Evolutionary conservation across 2,797 vertebrate species (phyloP).

Genomic region (Cryptoblepharus egeriae): DNA sequence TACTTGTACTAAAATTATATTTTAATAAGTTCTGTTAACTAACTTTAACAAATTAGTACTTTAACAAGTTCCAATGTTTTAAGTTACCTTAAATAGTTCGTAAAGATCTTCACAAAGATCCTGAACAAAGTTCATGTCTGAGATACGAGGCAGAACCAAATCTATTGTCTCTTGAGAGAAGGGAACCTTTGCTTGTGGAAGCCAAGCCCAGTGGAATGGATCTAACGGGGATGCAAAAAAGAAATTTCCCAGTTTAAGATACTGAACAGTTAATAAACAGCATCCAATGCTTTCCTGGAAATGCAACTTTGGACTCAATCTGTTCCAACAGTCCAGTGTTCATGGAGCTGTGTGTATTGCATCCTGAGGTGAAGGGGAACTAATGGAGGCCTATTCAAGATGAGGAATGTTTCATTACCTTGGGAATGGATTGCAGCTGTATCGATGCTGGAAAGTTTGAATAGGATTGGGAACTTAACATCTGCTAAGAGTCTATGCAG

Average conservation of each 20-base stretch:
- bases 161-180: slow-evolving; percentile 96
- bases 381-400: too few species aligned
- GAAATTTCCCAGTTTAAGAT: background rate
- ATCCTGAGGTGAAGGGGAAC: too few species aligned
- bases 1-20: too few species aligned
- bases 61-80: slow-evolving; percentile 72
- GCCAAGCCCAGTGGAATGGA: slow-evolving; percentile 98
- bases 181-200: slow-evolving; percentile 93
- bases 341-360: too few species aligned
- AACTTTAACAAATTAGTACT: too few species aligned
- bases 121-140: slow-evolving; percentile 98
- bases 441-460: too few species aligned
- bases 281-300: background rate
- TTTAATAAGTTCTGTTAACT: too few species aligned
- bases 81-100: slow-evolving; percentile 91
- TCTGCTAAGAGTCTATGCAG: background rate
- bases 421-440: too few species aligned
- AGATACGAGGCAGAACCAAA: slow-evolving; percentile 89
- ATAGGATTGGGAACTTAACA: too few species aligned
- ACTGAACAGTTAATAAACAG: slow-evolving; percentile 9
- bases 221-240: slow-evolving; percentile 76
- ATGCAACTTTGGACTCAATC: too few species aligned
- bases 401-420: too few species aligned
- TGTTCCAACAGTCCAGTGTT: too few species aligned
- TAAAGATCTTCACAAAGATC: slow-evolving; percentile 98